Conservation (phyloP, 2,113 vertebrate genomes). For the Heterochromis multidens region DNA sequence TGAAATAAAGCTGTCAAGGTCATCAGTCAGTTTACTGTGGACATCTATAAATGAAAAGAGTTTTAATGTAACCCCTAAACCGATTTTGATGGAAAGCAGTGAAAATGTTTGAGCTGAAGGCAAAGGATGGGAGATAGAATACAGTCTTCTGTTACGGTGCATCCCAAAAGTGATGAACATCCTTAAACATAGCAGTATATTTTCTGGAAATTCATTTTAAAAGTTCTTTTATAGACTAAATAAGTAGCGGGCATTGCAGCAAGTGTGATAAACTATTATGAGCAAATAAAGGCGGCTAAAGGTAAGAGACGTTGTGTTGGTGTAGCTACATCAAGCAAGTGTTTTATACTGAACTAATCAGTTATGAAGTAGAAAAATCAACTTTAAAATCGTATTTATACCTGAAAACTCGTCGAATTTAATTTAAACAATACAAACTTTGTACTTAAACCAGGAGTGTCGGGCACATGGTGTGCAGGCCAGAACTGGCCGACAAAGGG, state of each 20-base stretch:
- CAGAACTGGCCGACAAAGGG: background rate
- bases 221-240: background rate
- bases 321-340: background rate
- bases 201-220: background rate
- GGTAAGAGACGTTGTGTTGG: background rate
- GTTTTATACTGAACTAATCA: no score
- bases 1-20: background rate
- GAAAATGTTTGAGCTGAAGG: background rate
- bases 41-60: background rate
- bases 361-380: no score
- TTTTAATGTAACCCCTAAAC: background rate
- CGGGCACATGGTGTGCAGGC: background rate
- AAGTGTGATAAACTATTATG: background rate
- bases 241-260: background rate
- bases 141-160: background rate
- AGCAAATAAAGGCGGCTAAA: background rate
- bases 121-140: background rate
- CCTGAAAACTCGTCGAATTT: background rate
- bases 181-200: background rate
- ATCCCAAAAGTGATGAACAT: no score
- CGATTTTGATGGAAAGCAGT: background rate
- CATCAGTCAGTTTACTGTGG: background rate
- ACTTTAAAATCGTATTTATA: background rate
- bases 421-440: background rate
- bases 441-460: background rate